Conservation (phyloP, 2,797 vertebrate species). For the Pseudochaenichthys georgianus region DNA sequence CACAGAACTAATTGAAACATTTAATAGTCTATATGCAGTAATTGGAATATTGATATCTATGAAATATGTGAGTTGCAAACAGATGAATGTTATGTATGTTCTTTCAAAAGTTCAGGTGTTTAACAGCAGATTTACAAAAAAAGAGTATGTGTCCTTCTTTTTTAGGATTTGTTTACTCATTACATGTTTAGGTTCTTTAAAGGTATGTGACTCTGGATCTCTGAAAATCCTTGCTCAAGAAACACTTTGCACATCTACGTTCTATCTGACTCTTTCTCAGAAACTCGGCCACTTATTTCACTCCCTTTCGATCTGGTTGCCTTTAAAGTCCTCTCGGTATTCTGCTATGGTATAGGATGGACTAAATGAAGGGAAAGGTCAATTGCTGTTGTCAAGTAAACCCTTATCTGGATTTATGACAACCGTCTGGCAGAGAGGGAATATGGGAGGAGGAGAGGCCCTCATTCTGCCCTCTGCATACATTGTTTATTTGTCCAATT, state of each 20-base stretch:
- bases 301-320: slow-evolving; percentile 14
- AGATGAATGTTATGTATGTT: too few species aligned
- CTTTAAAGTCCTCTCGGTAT: slow-evolving; percentile 47
- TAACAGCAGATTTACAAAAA: too few species aligned
- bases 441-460: slow-evolving; percentile 34
- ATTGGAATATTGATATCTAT: not conserved
- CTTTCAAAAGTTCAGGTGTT: too few species aligned
- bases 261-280: not conserved
- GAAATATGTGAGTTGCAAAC: not conserved
- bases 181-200: too few species aligned
- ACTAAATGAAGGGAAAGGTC: slow-evolving; percentile 76
- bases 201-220: too few species aligned
- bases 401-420: slow-evolving; percentile 75
- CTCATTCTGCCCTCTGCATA: slow-evolving; percentile 38
- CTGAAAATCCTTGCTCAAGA: not conserved
- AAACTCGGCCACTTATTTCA: not conserved
- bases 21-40: too few species aligned
- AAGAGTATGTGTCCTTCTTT: too few species aligned
- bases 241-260: not conserved
- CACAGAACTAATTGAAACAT: too few species aligned
- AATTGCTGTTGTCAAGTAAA: slow-evolving; percentile 75
- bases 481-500: slow-evolving; percentile 48
- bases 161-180: too few species aligned
- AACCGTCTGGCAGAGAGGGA: slow-evolving; percentile 40
- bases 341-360: slow-evolving; percentile 47